Evolutionary conservation across 2,113 vertebrate genomes (phyloP), one percentile per base, ranked within the genome.

Genomic region (Coreoperca whiteheadi): DNA sequence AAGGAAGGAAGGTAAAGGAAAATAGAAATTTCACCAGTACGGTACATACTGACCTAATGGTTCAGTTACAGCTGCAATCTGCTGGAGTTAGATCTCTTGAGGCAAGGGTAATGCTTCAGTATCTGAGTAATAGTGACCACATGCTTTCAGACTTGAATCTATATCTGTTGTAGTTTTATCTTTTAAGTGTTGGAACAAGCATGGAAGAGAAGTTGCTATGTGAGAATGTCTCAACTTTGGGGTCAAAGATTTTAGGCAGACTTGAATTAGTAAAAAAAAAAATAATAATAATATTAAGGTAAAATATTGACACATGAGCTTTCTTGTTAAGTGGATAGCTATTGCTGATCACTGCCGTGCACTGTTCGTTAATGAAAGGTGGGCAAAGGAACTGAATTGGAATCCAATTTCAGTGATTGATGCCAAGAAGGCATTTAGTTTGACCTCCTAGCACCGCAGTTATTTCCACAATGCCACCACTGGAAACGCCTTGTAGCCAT

Each of bases 1-100:
- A 80, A 83, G 74, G 41, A 48, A 46, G 43, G 78, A 85, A 92
- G 87, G 89, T 91, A 90, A 91, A 77, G 1, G 18, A 37, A 63
- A 70, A 65, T 0, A 5, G 10, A 18, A 15, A 46, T 43, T 3
- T 43, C 12, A 4, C 43, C 12, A 12, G 12, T 14, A 46, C 4
- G 16, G 43, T 46, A 46, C n/a, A n/a, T n/a, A n/a, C n/a, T n/a
- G 4, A 46, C 4, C 43, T 46, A 77, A 85, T 56, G 66, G 54
- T 39, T 28, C 87, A 67, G 39, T 83, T 79, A 79, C 46, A 59
- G 54, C 71, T 80, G 54, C 65, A 66, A 46, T 87, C 18, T 53
- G 61, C 34, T 79, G 56, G 43, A 80, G 76, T 86, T 2, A 20
- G 74, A 37, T 81, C 79, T 87, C 73, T 61, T 1, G 73, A 87